Conservation (phyloP, 2,113 vertebrate species). For the Anser cygnoides region DNA sequence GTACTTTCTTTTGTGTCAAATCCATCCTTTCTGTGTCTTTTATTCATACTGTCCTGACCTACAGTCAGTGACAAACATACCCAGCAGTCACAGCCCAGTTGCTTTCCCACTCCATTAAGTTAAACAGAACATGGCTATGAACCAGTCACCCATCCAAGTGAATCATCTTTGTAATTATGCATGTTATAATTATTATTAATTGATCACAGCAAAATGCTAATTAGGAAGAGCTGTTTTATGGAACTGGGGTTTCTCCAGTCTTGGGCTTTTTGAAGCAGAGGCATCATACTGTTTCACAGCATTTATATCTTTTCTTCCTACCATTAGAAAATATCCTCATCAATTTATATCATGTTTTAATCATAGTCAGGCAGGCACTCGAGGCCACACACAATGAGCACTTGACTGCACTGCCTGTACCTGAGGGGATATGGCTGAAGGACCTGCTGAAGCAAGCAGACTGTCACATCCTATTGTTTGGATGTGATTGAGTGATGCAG, state of each 20-base stretch:
- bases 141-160: not conserved
- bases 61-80: not conserved
- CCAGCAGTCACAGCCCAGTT: not conserved
- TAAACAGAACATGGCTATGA: not conserved
- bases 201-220: not conserved
- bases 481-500: not conserved
- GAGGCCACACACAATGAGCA: not conserved
- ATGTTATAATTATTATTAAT: slow-evolving; percentile 3
- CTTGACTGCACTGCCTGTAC: not conserved
- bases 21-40: not conserved
- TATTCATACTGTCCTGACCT: not conserved
- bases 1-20: not conserved
- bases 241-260: not conserved
- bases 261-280: not conserved
- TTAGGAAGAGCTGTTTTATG: not conserved
- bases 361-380: not conserved
- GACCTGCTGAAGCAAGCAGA: not conserved
- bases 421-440: not conserved
- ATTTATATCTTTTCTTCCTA: not conserved
- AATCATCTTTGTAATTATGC: not conserved
- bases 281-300: not conserved
- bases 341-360: slow-evolving; percentile 41
- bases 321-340: not conserved
- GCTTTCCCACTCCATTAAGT: not conserved
- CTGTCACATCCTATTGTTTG: not conserved